Evolutionary conservation across 2,797 vertebrate species (phyloP), one percentile per base, ranked within the genome.

Genomic region (Myioborus miniatus): DNA sequence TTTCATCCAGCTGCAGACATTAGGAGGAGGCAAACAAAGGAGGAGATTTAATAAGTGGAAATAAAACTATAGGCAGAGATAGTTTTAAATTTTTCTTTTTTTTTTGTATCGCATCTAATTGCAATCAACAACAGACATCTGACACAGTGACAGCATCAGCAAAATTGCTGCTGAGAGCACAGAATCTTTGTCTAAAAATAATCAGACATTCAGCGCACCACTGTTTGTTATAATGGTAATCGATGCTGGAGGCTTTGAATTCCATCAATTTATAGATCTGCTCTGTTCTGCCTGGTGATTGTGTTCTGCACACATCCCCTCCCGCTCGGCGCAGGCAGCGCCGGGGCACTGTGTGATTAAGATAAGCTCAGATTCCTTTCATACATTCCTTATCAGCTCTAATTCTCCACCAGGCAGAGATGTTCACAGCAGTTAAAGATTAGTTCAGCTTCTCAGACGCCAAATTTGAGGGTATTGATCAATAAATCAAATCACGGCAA

Each of bases 151-250:
- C 99, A 98, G 99, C 98, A 99, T 99, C 99, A 99, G 99, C 99
- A 99, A 99, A 98, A 99, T 99, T 99, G 99, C 98, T 99, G 99
- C 99, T 99, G 99, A 99, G 99, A 99, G 99, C 98, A 99, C 99
- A 99, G 99, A 99, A 99, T 99, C 99, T 99, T 99, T 99, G 99
- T 99, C 99, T 99, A 99, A 99, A 99, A 99, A 99, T 99, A 99
- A 99, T 99, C 99, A 99, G 99, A 99, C 98, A 98, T 99, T 99
- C 99, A 98, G 98, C 98, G 98, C 98, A 98, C 99, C 98, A 98
- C 99, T 99, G 99, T 99, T 99, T 99, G 99, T 99, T 99, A 99
- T 99, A 99, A 99, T 98, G 99, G 99, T 99, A 99, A 99, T 99
- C 99, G 99, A 99, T 99, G 99, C 99, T 99, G 99, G 98, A 99